Evolutionary conservation across 92 coral and sea anemone species (phyloP).

Genomic region (Paragorgia papillata): DNA sequence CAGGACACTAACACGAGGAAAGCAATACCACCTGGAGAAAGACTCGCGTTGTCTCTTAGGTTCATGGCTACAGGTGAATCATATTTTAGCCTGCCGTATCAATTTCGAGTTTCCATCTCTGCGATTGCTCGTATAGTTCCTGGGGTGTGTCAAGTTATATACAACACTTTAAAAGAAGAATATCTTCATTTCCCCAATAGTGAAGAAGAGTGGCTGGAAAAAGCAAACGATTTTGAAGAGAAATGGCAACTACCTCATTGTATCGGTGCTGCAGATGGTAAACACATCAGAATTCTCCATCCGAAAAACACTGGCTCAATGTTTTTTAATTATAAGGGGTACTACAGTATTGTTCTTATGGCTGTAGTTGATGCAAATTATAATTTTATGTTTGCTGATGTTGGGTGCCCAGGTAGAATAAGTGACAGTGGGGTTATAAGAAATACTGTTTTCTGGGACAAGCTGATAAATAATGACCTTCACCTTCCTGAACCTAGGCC

Average conservation of each 20-base stretch:
- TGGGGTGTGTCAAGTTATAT: conserved; percentile 51
- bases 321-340: conserved; percentile 58
- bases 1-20: conserved; percentile 33
- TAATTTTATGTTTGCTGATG: no score
- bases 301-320: conserved; percentile 55
- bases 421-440: conserved; percentile 64
- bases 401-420: no score
- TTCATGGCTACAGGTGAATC: conserved; percentile 64
- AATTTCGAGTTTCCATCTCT: conserved; percentile 55
- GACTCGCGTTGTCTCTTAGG: conserved; percentile 51
- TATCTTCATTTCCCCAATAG: conserved; percentile 46
- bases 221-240: conserved; percentile 55
- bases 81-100: conserved; percentile 61
- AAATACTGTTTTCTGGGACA: no score
- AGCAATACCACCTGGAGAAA: conserved; percentile 59
- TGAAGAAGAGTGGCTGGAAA: conserved; percentile 50
- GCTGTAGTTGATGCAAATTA: no score
- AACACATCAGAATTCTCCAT: conserved; percentile 61
- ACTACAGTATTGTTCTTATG: conserved; percentile 57
- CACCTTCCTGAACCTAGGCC: conserved; percentile 21
- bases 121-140: conserved; percentile 49
- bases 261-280: conserved; percentile 65
- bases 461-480: conserved; percentile 30
- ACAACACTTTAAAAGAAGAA: conserved; percentile 39
- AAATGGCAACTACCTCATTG: conserved; percentile 72